Evolutionary conservation across 2,113 vertebrate genomes (phyloP).

Genomic region (Ibidorhyncha struthersii): DNA sequence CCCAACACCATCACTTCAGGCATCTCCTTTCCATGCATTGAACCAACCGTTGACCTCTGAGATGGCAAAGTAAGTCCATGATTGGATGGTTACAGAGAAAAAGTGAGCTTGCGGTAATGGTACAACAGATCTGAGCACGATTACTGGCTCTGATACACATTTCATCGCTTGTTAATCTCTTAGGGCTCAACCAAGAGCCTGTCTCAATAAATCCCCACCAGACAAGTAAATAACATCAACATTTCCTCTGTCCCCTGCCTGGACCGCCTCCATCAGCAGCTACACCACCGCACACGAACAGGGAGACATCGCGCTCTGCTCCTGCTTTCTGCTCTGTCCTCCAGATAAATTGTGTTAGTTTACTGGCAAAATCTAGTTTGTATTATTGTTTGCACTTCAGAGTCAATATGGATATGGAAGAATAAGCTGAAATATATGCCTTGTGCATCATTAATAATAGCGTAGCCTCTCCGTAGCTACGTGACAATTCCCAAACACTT

Average conservation of each 20-base stretch:
- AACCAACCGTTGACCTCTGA: not conserved
- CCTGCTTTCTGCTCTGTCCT: not conserved
- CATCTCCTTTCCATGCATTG: not conserved
- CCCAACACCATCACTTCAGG: not conserved
- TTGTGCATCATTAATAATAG: slow-evolving; percentile 47
- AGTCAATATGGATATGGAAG: slow-evolving; percentile 57
- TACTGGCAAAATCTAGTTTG: slow-evolving; percentile 38
- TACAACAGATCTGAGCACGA: not conserved
- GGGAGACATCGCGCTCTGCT: not conserved
- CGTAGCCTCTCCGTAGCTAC: not conserved
- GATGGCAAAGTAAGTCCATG: not conserved
- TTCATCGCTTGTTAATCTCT: not conserved
- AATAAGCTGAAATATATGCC: slow-evolving; percentile 39
- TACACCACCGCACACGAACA: accelerated
- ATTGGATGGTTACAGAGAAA: not conserved
- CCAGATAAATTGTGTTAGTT: slow-evolving; percentile 55
- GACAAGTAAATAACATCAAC: not conserved
- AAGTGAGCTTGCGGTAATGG: not conserved
- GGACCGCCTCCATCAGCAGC: not conserved
- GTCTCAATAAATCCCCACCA: not conserved
- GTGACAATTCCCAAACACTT: slow-evolving; percentile 39
- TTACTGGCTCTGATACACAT: not conserved
- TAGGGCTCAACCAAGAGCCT: not conserved
- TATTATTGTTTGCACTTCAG: slow-evolving; percentile 47
- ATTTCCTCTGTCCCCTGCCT: not conserved